Conservation (phyloP, 2,113 vertebrate species). For the Carollia perspicillata region DNA sequence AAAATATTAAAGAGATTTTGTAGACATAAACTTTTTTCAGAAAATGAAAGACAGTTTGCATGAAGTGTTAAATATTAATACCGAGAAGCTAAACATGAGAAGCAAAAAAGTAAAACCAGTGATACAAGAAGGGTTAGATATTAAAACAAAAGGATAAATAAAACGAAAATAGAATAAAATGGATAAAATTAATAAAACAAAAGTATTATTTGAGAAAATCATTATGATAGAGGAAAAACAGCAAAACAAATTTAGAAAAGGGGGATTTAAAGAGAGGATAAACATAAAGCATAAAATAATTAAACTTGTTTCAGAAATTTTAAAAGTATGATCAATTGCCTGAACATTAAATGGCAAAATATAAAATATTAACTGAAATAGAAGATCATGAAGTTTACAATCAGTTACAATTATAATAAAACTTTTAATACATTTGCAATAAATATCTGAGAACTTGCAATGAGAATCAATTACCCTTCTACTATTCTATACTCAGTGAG, state of each 20-base stretch:
- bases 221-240: neutral
- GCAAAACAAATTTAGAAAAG: neutral
- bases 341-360: neutral
- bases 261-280: neutral
- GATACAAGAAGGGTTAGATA: neutral
- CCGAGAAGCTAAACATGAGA: neutral
- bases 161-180: neutral
- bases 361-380: neutral
- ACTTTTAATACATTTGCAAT: neutral
- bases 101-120: neutral
- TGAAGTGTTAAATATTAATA: neutral
- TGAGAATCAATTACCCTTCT: neutral
- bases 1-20: neutral
- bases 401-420: neutral
- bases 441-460: neutral
- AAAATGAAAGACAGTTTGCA: neutral
- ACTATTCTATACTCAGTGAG: neutral
- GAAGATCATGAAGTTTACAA: neutral
- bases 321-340: neutral
- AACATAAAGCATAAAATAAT: neutral
- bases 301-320: neutral
- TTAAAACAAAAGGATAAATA: neutral
- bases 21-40: neutral
- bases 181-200: neutral
- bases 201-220: neutral